Evolutionary conservation across 35 echinoderm and acorn worm species (phyloP), one percentile per base, ranked within the genome.

Genomic region (Hemicentrotus pulcherrimus): DNA sequence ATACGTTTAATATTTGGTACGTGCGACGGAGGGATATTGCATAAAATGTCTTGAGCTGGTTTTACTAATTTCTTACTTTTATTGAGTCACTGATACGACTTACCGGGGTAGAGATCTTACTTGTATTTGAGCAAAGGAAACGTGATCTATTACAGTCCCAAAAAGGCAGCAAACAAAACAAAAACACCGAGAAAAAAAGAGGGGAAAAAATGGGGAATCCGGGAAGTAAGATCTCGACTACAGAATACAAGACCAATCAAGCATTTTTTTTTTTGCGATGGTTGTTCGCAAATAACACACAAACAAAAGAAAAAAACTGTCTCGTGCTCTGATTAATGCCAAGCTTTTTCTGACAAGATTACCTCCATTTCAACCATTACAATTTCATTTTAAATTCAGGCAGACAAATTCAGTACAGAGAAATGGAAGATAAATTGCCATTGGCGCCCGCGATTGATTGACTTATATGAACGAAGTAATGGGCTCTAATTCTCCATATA

Each of bases 401-500:
- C 91, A 93, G 91, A 93, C 91, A 93, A 93, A 93, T 93, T 18
- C 91, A 47, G 91, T 58, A 47, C 13, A 93, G 91, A 93, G 91
- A 93, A 55, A 93, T 58, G 91, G 91, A 58, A 93, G 45, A 47
- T 93, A 93, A 93, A 93, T 93, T 93, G 91, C 91, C 19, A 15
- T 47, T 58, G 91, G 91, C 91, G 91, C 91, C 91, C 91, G 91
- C 11, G 3, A 93, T 55, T 93, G 91, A 93, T 93, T 93, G 91
- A 93, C 41, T 93, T 93, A 93, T 93, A 93, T 58, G 91, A 93
- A 93, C 46, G 91, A 58, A 19, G 91, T 93, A 93, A 93, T 93
- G 91, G 46, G 91, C 48, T 46, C 30, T 93, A 93, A 93, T 93
- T 93, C 48, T 31, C 91, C 46, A 58, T 47, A 46, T 58, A 18